phyloP scores from a whole-genome alignment of 1,140 invertebrate species.

The Zaprionus capensis region DNA sequence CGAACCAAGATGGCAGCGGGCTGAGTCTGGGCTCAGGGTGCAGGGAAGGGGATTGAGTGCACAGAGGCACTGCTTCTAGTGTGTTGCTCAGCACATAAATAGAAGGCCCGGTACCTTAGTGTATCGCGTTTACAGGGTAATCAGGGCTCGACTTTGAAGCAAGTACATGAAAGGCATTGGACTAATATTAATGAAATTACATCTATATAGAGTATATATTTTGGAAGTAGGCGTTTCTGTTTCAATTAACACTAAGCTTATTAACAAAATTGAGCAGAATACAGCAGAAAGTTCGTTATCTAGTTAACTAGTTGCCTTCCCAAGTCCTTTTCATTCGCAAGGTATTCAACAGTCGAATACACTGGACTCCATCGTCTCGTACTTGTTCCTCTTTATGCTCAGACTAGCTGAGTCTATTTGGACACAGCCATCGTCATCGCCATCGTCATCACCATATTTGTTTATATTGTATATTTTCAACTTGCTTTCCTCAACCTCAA shows the following conservation, averaged over 20 bases:
- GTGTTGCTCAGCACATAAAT: background rate
- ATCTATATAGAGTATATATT: too few species aligned
- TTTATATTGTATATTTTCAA: background rate
- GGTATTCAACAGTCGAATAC: background rate
- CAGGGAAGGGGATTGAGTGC: background rate
- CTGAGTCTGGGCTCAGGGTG: background rate
- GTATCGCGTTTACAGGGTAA: background rate
- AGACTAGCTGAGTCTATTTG: background rate
- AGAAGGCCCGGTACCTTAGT: background rate
- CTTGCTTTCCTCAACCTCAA: background rate
- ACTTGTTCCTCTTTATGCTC: too few species aligned
- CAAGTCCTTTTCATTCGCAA: too few species aligned
- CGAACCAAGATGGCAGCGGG: constrained; percentile 9
- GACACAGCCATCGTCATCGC: background rate
- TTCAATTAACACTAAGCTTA: too few species aligned
- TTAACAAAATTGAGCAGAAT: too few species aligned
- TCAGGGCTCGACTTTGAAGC: background rate
- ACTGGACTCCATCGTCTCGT: too few species aligned
- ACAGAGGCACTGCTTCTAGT: constrained; percentile 16
- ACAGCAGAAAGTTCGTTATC: too few species aligned
- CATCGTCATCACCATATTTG: background rate
- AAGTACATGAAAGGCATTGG: background rate
- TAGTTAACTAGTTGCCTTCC: too few species aligned
- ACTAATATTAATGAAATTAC: background rate
- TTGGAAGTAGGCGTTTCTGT: too few species aligned